Evolutionary conservation across 2,797 vertebrate genomes (phyloP).

Genomic region (Emys orbicularis): DNA sequence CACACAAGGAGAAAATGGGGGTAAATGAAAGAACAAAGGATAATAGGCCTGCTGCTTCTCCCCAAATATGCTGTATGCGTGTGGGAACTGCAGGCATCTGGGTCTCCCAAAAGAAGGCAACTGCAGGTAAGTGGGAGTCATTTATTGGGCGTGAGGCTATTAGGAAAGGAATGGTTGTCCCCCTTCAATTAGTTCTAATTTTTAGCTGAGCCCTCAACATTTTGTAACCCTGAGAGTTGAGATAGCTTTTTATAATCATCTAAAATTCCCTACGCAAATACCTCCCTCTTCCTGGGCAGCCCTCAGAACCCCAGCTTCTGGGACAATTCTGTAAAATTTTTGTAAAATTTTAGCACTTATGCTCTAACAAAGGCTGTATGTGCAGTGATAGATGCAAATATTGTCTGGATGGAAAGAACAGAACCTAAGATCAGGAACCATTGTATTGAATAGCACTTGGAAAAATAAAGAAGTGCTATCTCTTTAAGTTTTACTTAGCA

Average conservation of each 20-base stretch:
- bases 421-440: neutral
- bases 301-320: neutral
- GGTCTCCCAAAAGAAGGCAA: neutral
- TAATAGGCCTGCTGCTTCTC: neutral
- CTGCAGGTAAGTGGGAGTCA: neutral
- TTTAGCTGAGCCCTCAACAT: neutral
- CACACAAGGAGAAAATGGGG: neutral
- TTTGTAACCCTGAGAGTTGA: neutral
- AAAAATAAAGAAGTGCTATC: neutral
- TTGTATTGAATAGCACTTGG: neutral
- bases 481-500: slow-evolving; percentile 15
- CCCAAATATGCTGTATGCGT: neutral
- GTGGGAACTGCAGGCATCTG: neutral
- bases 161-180: neutral
- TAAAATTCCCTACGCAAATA: neutral
- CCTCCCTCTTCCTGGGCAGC: neutral
- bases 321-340: neutral
- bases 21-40: neutral
- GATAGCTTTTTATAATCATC: neutral
- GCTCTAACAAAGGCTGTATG: neutral
- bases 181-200: neutral
- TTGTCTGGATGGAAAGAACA: neutral
- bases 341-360: neutral
- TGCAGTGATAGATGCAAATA: neutral
- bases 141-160: neutral